Base-by-base conservation (phyloP, 2,797 vertebrate species). In the Amazonetta brasiliensis region DNA sequence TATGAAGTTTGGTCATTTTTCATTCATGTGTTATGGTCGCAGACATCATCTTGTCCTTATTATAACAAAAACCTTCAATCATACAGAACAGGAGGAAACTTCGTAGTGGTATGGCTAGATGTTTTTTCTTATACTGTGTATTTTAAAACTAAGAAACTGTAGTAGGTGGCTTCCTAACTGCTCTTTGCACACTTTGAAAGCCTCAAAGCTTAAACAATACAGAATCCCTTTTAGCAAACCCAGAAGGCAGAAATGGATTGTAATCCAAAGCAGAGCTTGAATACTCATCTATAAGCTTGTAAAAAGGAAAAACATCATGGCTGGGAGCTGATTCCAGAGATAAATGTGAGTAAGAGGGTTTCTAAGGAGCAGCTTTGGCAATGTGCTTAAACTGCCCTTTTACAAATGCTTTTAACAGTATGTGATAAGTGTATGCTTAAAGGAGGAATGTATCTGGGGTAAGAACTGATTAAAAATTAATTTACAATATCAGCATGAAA, bases 391-490 rank as follows among this genome's bases (percentile, higher is more conserved):
- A 85, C 37, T 79, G 68, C 11, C 44, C 63, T 80, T 94, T 95
- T 86, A 52, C 83, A 94, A 94, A 81, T 84, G n/a, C 54, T 80
- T 92, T 93, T 90, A 90, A 50, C 54, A 80, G 75, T 69, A 43
- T 6, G 9, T 54, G 82, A 11, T 83, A 85, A 94, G 41, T 52
- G 23, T 86, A 18, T 72, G 72, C 78, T 96, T 93, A 93, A 95
- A 76, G 84, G 55, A 59, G 37, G 44, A 62, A 69, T 55, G 83
- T 84, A 60, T 90, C 83, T 92, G 83, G 79, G 75, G 30, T 89
- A 85, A 41, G 58, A 89, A 76, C 62, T 90, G 89, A 84, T 96
- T 91, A 95, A 97, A 96, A 95, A 91, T 96, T 96, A 83, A 95
- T 94, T 80, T 87, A 86, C 55, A 67, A 21, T 92, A 94, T 50